Evolutionary conservation across 1,140 invertebrate genomes (phyloP), one percentile per base, ranked within the genome.

Genomic region (Dreissena polymorpha): DNA sequence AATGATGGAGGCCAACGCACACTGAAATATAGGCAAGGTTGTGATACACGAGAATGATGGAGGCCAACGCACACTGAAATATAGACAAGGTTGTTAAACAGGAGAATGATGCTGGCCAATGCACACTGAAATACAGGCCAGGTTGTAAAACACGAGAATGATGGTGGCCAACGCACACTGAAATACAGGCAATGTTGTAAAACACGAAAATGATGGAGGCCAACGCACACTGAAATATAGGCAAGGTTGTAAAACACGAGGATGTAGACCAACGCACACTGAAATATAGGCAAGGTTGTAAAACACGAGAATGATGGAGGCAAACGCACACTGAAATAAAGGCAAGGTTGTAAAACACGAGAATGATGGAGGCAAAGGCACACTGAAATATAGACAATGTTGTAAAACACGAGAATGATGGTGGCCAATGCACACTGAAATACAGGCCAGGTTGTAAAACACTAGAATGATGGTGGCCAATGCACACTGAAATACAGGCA

Each of bases 381-480:
- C 88, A 89, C 90, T 89, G 90, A 65, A n/a, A n/a, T n/a, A n/a
- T n/a, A n/a, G n/a, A n/a, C n/a, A n/a, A n/a, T n/a, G n/a, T n/a
- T n/a, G n/a, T n/a, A n/a, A n/a, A n/a, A n/a, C n/a, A 94, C 93
- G 63, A 94, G 90, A 70, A 94, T 94, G 74, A 94, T 94, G 55
- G 92, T 91, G 12, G 93, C 92, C 23, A 94, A 68, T 14, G 83
- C 83, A 80, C 88, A 89, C 90, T 89, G 90, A 65, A n/a, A n/a
- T n/a, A n/a, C n/a, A n/a, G n/a, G n/a, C n/a, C n/a, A n/a, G n/a
- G n/a, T n/a, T n/a, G n/a, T n/a, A n/a, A n/a, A n/a, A n/a, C n/a
- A 94, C 93, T 57, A 94, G 90, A 70, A 94, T 94, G 74, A 94
- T 94, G 55, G 92, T 91, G 12, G 93, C 92, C 23, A 94, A 68